phyloP scores from a whole-genome alignment of 2,113 vertebrate genomes.

The Callipepla californica region DNA sequence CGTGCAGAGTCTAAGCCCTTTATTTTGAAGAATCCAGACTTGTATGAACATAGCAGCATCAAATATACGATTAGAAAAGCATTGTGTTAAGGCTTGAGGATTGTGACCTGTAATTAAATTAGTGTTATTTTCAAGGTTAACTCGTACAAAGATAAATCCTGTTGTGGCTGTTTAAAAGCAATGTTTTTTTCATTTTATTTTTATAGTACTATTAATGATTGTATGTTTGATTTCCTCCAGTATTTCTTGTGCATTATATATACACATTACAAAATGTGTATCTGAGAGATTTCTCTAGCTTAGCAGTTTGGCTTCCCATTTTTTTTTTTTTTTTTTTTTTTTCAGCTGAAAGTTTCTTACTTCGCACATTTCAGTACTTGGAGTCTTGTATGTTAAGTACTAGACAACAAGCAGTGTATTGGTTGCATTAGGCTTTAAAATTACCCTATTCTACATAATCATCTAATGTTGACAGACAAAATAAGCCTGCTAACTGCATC shows the following conservation, averaged over 20 bases:
- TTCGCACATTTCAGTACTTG: not conserved
- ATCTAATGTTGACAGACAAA: not conserved
- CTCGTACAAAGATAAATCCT: not conserved
- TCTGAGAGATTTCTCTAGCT: not conserved
- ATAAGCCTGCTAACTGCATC: not conserved
- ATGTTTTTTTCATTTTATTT: not conserved
- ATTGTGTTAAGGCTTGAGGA: not conserved
- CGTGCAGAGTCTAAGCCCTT: fast-evolving
- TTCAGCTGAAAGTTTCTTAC: not conserved
- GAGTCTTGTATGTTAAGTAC: not conserved
- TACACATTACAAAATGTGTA: not conserved
- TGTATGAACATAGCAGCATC: fast-evolving
- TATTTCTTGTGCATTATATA: not conserved
- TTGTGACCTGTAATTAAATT: not conserved
- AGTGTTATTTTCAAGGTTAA: not conserved
- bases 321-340: not conserved
- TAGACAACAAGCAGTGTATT: not conserved
- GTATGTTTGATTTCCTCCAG: not conserved
- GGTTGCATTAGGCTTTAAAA: not conserved
- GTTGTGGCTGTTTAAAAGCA: not conserved
- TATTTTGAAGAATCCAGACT: not conserved
- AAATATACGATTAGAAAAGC: not conserved
- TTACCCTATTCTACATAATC: not conserved
- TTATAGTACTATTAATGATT: not conserved
- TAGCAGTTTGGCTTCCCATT: not conserved